These are phyloP conservation scores for Acropora yongei DNA, from an alignment of 64 coral and sea anemone genomes.

Conservation along the genomic window DNA sequence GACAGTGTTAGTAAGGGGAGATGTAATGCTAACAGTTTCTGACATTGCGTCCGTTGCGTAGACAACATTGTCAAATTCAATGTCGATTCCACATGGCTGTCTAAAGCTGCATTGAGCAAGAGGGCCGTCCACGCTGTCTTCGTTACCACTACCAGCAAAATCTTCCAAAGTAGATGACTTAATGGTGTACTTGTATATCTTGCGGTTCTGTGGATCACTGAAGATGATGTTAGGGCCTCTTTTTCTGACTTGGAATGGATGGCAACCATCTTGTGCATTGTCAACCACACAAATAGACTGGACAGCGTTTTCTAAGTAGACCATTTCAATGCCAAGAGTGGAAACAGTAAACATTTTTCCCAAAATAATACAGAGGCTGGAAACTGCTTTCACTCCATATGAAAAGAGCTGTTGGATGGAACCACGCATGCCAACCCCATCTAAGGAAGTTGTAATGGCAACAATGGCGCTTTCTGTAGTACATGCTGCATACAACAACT, in stretches of 20 bases:
- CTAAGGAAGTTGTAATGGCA: constrained; percentile 65
- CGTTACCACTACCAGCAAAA: constrained; percentile 66
- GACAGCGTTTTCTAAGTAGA: too few species aligned
- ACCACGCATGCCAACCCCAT: constrained; percentile 49
- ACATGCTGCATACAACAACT: constrained; percentile 73
- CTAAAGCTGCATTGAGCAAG: constrained; percentile 64
- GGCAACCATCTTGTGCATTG: too few species aligned
- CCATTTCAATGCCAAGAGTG: too few species aligned
- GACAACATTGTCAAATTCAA: constrained; percentile 50
- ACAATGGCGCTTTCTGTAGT: constrained; percentile 64
- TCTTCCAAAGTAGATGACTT: constrained; percentile 45
- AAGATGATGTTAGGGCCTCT: constrained; percentile 15
- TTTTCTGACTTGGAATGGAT: too few species aligned
- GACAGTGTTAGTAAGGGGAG: constrained; percentile 45
- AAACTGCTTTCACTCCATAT: not conserved
- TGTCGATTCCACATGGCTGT: constrained; percentile 38
- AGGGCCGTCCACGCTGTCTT: constrained; percentile 30
- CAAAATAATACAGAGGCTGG: constrained; percentile 41
- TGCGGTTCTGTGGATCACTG: constrained; percentile 55
- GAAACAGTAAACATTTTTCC: not conserved
- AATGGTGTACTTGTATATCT: constrained; percentile 60
- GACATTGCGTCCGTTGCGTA: constrained; percentile 55
- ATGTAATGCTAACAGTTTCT: constrained; percentile 60
- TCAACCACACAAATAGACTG: too few species aligned
- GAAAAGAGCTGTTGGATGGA: constrained; percentile 31